phyloP scores from a whole-genome alignment of 2,888 invertebrate genomes.

The Drosophila seclusa region DNA sequence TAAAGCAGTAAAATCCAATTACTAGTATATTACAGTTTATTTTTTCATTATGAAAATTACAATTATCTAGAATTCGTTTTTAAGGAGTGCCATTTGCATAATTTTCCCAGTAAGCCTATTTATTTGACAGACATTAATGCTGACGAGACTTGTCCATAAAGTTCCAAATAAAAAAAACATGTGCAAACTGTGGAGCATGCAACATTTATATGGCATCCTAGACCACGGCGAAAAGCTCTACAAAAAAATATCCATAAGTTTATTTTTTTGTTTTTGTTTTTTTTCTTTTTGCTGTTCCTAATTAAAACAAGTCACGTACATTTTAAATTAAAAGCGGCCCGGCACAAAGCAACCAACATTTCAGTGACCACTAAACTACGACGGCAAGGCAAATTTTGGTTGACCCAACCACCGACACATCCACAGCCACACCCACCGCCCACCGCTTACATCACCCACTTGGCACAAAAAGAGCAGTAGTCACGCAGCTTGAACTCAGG shows the following conservation, averaged over 20 bases:
- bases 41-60: neutral
- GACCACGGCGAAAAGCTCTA: constrained; percentile 8
- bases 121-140: constrained; percentile 23
- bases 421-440: neutral
- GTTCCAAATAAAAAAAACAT: neutral
- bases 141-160: constrained; percentile 1
- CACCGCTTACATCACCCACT: neutral
- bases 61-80: neutral
- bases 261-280: constrained; percentile 1
- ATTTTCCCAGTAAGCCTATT: constrained; percentile 5
- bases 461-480: constrained; percentile 8
- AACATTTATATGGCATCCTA: constrained; percentile 32
- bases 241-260: constrained; percentile 50
- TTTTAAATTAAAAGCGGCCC: constrained; percentile 71
- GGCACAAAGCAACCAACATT: constrained; percentile 56
- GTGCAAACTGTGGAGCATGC: constrained; percentile 22
- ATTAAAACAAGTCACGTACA: constrained; percentile 78
- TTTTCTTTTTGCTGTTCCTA: constrained; percentile 34
- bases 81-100: neutral
- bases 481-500: constrained; percentile 27
- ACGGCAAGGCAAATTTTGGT: constrained; percentile 13
- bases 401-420: neutral
- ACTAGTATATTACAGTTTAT: neutral
- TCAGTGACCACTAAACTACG: constrained; percentile 64
- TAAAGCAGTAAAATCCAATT: neutral